Percentiles rank a stretch among this genome's conserved stretches.
These are phyloP conservation scores for Tauraco hartlaubi DNA, from an alignment of 2,797 vertebrate genomes.

Conservation along the genomic window DNA sequence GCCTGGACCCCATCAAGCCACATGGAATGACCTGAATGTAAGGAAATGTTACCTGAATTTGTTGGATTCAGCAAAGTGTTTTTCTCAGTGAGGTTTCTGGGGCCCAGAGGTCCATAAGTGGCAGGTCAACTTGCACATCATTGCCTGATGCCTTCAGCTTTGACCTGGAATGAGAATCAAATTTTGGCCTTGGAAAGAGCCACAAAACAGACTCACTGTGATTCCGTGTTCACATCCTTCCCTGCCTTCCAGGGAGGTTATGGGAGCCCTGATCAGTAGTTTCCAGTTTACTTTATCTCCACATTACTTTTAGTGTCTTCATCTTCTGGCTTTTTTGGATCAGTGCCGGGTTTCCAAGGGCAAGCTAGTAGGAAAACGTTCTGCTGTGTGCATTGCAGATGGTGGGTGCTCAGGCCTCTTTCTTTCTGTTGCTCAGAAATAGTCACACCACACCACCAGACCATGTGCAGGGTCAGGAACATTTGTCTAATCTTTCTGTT, in stretches of 20 bases:
- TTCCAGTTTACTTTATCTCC: neutral
- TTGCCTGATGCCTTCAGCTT: neutral
- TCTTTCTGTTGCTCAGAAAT: neutral
- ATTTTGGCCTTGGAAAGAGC: neutral
- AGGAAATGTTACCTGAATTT: neutral
- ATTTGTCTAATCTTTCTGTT: neutral
- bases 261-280: neutral
- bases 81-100: neutral
- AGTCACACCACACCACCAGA: neutral
- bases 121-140: neutral
- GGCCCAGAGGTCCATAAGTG: neutral
- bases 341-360: neutral
- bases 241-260: neutral
- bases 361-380: accelerated
- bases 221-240: neutral
- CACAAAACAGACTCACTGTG: neutral
- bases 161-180: neutral
- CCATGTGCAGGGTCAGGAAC: neutral
- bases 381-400: neutral
- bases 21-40: neutral
- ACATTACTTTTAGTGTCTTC: neutral
- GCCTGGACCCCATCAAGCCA: accelerated
- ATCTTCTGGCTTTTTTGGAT: neutral
- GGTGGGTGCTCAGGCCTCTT: neutral
- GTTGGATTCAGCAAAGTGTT: neutral